Conservation (phyloP, 53 echinoderm and acorn worm species). For the Zoroaster sp. region DNA sequence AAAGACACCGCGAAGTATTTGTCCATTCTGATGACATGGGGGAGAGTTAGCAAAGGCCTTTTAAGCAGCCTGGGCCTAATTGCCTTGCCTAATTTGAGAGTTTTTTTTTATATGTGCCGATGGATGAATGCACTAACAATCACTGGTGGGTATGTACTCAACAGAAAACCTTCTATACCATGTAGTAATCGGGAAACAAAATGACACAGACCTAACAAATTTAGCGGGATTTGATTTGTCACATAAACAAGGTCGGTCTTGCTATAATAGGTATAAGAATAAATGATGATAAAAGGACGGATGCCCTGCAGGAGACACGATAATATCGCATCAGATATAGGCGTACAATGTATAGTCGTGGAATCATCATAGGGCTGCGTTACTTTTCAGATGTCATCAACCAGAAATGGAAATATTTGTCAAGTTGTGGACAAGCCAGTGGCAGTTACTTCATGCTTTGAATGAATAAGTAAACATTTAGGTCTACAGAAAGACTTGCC, state of each 20-base stretch:
- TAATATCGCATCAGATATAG: neutral
- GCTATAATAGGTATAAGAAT: neutral
- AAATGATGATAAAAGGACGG: neutral
- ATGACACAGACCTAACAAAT: constrained; percentile 35
- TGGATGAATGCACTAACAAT: constrained; percentile 2
- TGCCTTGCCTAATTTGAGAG: constrained; percentile 30
- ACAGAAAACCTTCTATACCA: neutral
- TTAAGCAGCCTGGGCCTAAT: constrained; percentile 29
- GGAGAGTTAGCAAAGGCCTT: neutral
- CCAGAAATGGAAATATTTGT: too few species aligned
- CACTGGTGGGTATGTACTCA: constrained; percentile 12
- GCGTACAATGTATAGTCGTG: neutral
- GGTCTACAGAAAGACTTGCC: too few species aligned
- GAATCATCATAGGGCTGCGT: too few species aligned
- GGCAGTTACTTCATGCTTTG: too few species aligned
- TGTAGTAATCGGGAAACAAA: constrained; percentile 30
- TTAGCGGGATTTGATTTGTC: constrained; percentile 26
- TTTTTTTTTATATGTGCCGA: constrained; percentile 24
- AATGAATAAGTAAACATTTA: too few species aligned
- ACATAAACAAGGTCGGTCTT: constrained; percentile 34
- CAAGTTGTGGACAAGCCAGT: too few species aligned
- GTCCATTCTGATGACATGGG: neutral
- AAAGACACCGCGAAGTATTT: constrained; percentile 7
- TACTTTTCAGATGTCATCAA: too few species aligned
- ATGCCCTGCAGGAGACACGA: neutral